Evolutionary conservation across 2,888 invertebrate species (phyloP), one percentile per base, ranked within the genome.

Genomic region (Drosophila gaucha): DNA sequence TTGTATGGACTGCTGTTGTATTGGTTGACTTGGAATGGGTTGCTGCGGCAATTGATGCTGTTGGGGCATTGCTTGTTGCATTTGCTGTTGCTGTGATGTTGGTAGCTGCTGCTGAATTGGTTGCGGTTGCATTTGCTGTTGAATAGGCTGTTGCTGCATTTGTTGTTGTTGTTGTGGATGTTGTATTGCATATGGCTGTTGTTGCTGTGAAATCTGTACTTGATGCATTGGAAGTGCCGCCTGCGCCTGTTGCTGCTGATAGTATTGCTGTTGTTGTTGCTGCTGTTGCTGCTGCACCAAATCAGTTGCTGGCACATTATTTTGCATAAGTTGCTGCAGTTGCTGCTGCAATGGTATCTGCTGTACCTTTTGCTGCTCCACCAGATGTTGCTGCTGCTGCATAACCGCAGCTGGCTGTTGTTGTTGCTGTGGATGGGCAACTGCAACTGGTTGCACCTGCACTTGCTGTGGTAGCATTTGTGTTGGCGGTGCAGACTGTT

Each of bases 311-410:
- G 85, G 85, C 30, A 76, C 62, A 65, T 65, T 80, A 6, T 50
- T 67, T 4, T 80, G 87, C 80, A 80, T 80, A 1, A 80, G 59
- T 14, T 86, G 80, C 31, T 88, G 89, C 22, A 84, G 33, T 47
- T 84, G 89, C 14, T 80, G 86, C 46, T 91, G 92, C n/a, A 75
- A 47, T 2, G 82, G 86, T 39, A 78, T 67, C 69, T 78, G 78
- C 35, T 66, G 70, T 2, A 51, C 51, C 26, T 72, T 70, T 38
- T 87, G 82, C 20, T 73, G 82, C 8, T 80, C 80, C 6, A 28
- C 14, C 31, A 85, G 31, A 51, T 71, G 67, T n/a, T 59, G 70
- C 30, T 80, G 77, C n/a, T 74, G 43, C 30, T 68, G 69, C 46
- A 74, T 69, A 9, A 74, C 62, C 16, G 71, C 46, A 16, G 62